These are phyloP conservation scores for Neogale vison DNA, from an alignment of 2,113 vertebrate species.

Conservation along the genomic window DNA sequence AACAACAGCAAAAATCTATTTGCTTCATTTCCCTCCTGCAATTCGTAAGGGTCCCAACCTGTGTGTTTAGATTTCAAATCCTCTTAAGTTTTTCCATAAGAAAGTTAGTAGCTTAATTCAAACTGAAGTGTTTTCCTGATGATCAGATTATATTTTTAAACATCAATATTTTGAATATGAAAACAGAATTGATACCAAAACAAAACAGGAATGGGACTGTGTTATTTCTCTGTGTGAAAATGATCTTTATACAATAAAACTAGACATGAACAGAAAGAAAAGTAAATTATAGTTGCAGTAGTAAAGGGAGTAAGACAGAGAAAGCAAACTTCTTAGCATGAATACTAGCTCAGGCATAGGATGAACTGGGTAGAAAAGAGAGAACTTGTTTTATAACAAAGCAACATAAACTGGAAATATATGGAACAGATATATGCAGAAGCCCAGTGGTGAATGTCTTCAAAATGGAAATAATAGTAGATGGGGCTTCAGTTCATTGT, in stretches of 20 bases:
- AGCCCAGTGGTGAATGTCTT: neutral
- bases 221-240: constrained; percentile 7
- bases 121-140: constrained; percentile 48
- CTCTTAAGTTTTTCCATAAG: neutral
- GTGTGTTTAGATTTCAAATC: neutral
- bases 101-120: constrained; percentile 40
- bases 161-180: constrained; percentile 48
- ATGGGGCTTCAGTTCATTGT: neutral
- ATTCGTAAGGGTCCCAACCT: neutral
- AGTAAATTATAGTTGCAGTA: neutral
- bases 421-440: neutral
- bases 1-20: neutral
- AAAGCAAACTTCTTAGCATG: constrained; percentile 37
- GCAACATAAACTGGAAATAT: neutral
- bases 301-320: constrained; percentile 34
- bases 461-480: neutral
- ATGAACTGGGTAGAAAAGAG: neutral
- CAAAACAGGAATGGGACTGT: neutral
- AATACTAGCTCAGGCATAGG: constrained; percentile 12
- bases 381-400: neutral
- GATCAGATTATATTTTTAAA: constrained; percentile 33
- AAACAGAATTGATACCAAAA: neutral
- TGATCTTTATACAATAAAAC: neutral
- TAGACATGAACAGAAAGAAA: constrained; percentile 12
- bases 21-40: neutral